These are phyloP conservation scores for Rhinoptilus africanus DNA, from an alignment of 2,113 vertebrate species.

Conservation along the genomic window DNA sequence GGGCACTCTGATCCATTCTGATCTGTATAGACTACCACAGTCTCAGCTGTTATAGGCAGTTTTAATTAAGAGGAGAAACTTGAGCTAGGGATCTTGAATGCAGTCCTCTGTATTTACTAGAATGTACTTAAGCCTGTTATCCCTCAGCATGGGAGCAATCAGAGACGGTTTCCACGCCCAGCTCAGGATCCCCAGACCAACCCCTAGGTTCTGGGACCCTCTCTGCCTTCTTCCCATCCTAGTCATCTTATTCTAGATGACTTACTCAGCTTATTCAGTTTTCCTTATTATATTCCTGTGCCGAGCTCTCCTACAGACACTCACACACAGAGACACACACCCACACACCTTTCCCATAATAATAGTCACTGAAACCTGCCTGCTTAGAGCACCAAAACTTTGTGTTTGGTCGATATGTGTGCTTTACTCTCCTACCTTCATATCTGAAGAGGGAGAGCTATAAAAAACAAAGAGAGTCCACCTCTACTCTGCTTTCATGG, in stretches of 20 bases:
- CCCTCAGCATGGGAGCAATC: neutral
- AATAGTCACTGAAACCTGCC: neutral
- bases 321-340: neutral
- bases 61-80: neutral
- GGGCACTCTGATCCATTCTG: neutral
- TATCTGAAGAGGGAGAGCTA: neutral
- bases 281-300: neutral
- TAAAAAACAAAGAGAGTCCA: too few relatives aligned
- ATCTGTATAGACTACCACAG: neutral
- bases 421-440: neutral
- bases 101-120: neutral
- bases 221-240: neutral
- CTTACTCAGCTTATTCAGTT: neutral
- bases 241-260: neutral
- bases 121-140: neutral
- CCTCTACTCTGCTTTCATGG: too few relatives aligned
- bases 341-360: neutral
- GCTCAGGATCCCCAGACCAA: neutral
- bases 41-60: neutral
- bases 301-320: neutral
- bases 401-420: neutral
- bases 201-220: neutral
- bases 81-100: neutral
- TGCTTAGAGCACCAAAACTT: neutral
- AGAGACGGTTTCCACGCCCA: neutral